Evolutionary conservation across 2,113 vertebrate genomes (phyloP).

Genomic region (Myocastor coypus): DNA sequence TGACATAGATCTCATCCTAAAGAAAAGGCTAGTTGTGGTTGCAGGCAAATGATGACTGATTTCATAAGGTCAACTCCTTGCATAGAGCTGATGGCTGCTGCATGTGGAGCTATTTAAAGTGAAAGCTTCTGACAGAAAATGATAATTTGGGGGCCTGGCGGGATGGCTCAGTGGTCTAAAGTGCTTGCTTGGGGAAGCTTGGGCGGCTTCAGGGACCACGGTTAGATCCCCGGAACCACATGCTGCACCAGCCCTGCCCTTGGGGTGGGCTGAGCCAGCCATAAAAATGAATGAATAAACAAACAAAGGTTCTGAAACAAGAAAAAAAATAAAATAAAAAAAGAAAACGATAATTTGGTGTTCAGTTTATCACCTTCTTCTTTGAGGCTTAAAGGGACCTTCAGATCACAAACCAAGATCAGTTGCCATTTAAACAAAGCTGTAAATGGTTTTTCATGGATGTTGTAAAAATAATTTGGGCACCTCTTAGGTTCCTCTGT

Average conservation of each 20-base stretch:
- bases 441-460: slow-evolving; percentile 13
- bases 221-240: too few relatives aligned
- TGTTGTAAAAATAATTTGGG: neutral
- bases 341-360: slow-evolving; percentile 3
- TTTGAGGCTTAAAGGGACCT: slow-evolving; percentile 32
- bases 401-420: slow-evolving; percentile 45
- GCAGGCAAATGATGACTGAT: slow-evolving; percentile 25
- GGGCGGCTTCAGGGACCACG: too few relatives aligned
- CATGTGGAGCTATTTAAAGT: slow-evolving; percentile 53
- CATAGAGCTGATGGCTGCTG: neutral
- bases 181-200: too few relatives aligned
- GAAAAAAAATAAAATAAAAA: too few relatives aligned
- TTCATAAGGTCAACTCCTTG: neutral
- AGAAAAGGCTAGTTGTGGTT: slow-evolving; percentile 37
- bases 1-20: slow-evolving; percentile 26
- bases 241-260: too few relatives aligned
- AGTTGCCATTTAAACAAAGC: slow-evolving; percentile 50
- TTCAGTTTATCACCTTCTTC: slow-evolving; percentile 52
- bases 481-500: neutral
- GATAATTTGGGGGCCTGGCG: neutral
- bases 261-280: too few relatives aligned
- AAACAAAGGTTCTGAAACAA: too few relatives aligned
- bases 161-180: too few relatives aligned
- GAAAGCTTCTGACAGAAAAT: slow-evolving; percentile 40
- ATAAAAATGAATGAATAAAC: too few relatives aligned